Evolutionary conservation across 1,140 invertebrate species (phyloP), one percentile per base, ranked within the genome.

Genomic region (Helicorthomorpha holstii): DNA sequence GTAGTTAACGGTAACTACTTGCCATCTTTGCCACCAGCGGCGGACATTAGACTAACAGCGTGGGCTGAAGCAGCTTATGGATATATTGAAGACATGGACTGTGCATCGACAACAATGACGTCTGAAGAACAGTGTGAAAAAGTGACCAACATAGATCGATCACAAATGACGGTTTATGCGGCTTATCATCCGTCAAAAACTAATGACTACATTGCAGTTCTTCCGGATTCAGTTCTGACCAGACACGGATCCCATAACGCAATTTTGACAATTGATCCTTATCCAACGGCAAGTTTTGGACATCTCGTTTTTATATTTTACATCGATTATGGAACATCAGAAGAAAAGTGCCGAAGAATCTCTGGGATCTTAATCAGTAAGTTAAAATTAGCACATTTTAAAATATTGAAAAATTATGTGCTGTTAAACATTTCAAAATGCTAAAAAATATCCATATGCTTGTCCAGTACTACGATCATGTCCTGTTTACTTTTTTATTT

Each of bases 281-380:
- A 66, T 53, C 73, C 74, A 0, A 48, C 54, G 3, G 64, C 66
- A 10, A 68, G 66, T 54, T 73, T 73, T 55, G 74, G 73, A 14
- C 74, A 75, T 59, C 63, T 72, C 22, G 61, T 74, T 2, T 52
- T 70, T 21, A 64, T 75, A 44, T 73, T 74, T 57, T 70, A 34
- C 16, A 34, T 34, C 29, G 29, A 34, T 34, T 34, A 34, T 34
- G 29, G 29, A 7, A 34, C 16, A 16, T 7, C 29, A 7, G 7
- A 16, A 7, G 16, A 7, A 7, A 7, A 34, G 29, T 34, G 29
- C 16, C 29, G 29, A 34, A 7, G 29, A 7, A 34, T 34, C 29
- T 7, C 7, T 34, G 29, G 29, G 16, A 34, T 7, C 16, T 34
- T 7, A 7, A 7, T 34, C 7, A 16, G 29, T 34, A 34, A 34